These are phyloP conservation scores for Holothuria glaberrima DNA, from an alignment of 35 echinoderm and acorn worm genomes.

Conservation along the genomic window DNA sequence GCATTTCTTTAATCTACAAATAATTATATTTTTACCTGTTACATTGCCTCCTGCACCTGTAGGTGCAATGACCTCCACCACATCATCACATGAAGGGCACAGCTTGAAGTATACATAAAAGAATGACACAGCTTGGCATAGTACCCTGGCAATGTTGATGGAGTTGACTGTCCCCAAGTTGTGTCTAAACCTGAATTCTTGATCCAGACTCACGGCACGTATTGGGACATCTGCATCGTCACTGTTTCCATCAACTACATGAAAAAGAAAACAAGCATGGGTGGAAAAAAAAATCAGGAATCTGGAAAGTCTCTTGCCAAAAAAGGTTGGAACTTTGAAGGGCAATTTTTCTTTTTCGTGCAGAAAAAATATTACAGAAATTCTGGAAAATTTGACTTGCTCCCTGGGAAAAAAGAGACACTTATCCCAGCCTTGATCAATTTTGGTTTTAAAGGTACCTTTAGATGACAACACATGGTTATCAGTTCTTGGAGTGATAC, in stretches of 20 bases:
- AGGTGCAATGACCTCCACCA: conserved; percentile 77
- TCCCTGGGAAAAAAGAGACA: too few relatives aligned
- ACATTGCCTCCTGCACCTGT: conserved; percentile 78
- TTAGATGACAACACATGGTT: too few relatives aligned
- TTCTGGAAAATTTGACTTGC: too few relatives aligned
- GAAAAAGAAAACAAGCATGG: background rate
- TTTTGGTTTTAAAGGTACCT: too few relatives aligned
- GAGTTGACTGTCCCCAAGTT: conserved; percentile 79
- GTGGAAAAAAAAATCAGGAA: too few relatives aligned
- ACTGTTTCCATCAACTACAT: conserved; percentile 59
- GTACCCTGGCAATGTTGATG: conserved; percentile 82
- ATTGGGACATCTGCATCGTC: conserved; percentile 73
- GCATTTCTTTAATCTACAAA: too few relatives aligned
- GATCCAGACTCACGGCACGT: conserved; percentile 61
- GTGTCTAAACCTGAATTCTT: conserved; percentile 63
- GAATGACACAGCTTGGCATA: conserved; percentile 66
- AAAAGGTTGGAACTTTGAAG: too few relatives aligned
- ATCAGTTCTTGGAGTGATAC: too few relatives aligned
- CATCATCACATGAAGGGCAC: conserved; percentile 53
- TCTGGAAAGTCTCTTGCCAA: too few relatives aligned
- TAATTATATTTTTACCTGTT: conserved; percentile 74
- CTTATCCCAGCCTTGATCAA: too few relatives aligned
- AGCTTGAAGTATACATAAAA: conserved; percentile 79
- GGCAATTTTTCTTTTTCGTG: too few relatives aligned
- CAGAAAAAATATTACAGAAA: too few relatives aligned